Evolutionary conservation across 2,797 vertebrate species (phyloP).

Genomic region (Chelon auratus): DNA sequence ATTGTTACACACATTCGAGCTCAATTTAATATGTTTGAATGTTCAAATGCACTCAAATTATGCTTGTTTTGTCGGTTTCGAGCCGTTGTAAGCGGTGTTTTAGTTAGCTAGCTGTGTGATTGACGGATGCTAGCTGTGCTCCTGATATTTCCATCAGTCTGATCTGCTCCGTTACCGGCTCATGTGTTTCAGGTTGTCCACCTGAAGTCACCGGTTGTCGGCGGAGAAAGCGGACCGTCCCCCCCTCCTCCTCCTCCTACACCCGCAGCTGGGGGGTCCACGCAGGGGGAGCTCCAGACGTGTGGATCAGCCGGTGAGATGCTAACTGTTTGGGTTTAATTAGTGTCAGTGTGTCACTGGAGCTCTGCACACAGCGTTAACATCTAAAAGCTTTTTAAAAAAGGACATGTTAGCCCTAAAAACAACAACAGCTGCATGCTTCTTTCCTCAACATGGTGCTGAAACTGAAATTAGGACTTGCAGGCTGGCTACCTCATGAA

Average conservation of each 20-base stretch:
- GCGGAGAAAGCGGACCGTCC: slow-evolving; percentile 9
- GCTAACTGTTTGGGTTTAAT: neutral
- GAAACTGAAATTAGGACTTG: too few species aligned
- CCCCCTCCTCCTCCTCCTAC: too few species aligned
- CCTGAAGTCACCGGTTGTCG: slow-evolving; percentile 23
- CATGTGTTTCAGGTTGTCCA: slow-evolving; percentile 43
- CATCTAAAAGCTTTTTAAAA: too few species aligned
- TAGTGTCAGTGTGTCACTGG: neutral
- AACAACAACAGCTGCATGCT: too few species aligned
- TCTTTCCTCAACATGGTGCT: too few species aligned
- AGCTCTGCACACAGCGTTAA: neutral
- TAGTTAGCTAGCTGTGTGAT: slow-evolving; percentile 22
- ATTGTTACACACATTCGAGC: neutral
- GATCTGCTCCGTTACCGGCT: slow-evolving; percentile 19
- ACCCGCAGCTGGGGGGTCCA: slow-evolving; percentile 6
- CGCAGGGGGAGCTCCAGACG: slow-evolving; percentile 34
- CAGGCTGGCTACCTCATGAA: too few species aligned
- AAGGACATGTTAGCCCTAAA: too few species aligned
- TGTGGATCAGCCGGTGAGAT: slow-evolving; percentile 59
- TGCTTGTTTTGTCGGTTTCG: neutral
- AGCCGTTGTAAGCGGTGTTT: neutral
- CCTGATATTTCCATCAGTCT: neutral
- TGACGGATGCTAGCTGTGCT: slow-evolving; percentile 2
- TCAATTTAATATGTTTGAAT: rapidly evolving
- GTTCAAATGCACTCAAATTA: rapidly evolving